Conservation (phyloP, 1,140 invertebrate genomes). For the Wasmannia auropunctata region DNA sequence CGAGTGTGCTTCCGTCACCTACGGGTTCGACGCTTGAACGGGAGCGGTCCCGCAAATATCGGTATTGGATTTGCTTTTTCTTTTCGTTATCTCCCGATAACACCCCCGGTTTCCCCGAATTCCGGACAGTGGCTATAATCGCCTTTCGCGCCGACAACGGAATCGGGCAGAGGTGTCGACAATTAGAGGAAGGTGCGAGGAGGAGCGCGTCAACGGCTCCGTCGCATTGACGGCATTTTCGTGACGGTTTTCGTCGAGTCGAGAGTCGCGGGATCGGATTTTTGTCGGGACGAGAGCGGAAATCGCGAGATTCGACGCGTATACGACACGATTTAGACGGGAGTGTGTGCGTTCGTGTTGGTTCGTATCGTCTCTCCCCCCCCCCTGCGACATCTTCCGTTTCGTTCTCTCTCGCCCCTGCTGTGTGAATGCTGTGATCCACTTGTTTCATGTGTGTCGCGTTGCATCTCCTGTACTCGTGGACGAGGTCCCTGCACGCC, state of each 20-base stretch:
- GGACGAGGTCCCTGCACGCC: too few species aligned
- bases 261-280: background rate
- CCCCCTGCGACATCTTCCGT: background rate
- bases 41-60: conserved; percentile 30
- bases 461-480: too few species aligned
- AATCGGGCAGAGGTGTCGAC: background rate
- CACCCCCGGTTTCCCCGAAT: background rate
- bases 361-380: background rate
- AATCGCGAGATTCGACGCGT: background rate
- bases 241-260: background rate
- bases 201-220: background rate
- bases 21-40: conserved; percentile 52
- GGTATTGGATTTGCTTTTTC: conserved; percentile 3
- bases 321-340: background rate
- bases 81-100: conserved; percentile 6
- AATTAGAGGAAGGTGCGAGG: background rate
- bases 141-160: background rate
- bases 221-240: conserved; percentile 8
- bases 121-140: conserved; percentile 6
- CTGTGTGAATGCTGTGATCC: too few species aligned
- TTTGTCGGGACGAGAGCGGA: background rate
- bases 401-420: too few species aligned
- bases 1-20: conserved; percentile 60
- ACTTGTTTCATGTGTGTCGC: background rate
- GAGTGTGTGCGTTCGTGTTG: background rate